Base-by-base conservation (phyloP, 2,113 vertebrate species). In the Epinephelus fuscoguttatus region DNA sequence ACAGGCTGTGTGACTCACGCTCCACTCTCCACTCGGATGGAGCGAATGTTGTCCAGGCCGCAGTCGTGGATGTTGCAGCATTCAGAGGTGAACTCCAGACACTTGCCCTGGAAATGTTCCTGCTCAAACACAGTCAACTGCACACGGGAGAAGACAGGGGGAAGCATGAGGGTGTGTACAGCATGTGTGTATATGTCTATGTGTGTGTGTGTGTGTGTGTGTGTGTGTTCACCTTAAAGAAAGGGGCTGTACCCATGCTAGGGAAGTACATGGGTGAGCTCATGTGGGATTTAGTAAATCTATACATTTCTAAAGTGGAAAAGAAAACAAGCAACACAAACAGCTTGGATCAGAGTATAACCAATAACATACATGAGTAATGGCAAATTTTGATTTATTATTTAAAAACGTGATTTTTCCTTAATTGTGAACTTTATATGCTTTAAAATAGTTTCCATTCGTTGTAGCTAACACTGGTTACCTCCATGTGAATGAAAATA, bases 31-130 rank as follows among this genome's bases (percentile, higher is more conserved):
- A 93, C 91, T 75, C 91, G 68, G 88, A 95, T 83, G 68, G 95
- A 93, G 74, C 93, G 93, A 84, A 95, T 92, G 89, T 90, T 91
- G 91, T 94, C 92, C 81, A 95, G 75, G 76, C 93, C 91, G 23
- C 94, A 94, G 84, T 93, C 45, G 12, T 89, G 62, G 89, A 95
- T 93, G 91, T 91, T 95, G 80, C 86, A 91, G 90, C 93, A 95
- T 76, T 94, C 92, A 0, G 61, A 75, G 49, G 89, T 94, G 80
- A 94, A 94, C 83, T 95, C 94, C 81, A 89, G 66, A 60, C 81
- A 92, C 61, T 77, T 90, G 23, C 92, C 92, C 84, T 95, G 94
- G 89, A 94, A 94, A 70, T 93, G 86, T 71, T 94, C 93, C 88
- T 83, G 90, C 80, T 94, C 93, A 17, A 93, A 94, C 70, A 94